A percentile compares a stretch with the other conserved stretches of the same genome.
Conservation (phyloP, 92 coral and sea anemone genomes). For the Zoanthus sociatus region DNA sequence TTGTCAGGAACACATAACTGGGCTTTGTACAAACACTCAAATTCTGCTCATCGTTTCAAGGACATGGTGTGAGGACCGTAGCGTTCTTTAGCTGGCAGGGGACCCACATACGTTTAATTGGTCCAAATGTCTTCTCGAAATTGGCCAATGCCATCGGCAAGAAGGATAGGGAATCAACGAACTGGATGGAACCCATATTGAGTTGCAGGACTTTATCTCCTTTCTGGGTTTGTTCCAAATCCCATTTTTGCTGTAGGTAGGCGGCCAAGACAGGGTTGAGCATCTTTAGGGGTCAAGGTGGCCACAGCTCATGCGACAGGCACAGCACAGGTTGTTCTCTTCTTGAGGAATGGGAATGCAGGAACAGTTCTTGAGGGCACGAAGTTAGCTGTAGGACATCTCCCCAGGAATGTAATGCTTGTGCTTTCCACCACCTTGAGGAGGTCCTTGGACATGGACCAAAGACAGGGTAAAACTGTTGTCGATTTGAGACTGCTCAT, state of each 20-base stretch:
- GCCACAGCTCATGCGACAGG: too few relatives aligned
- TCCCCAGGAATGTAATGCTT: too few relatives aligned
- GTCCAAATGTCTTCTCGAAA: conserved; percentile 44
- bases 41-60: not conserved
- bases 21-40: not conserved
- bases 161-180: not conserved
- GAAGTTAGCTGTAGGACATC: too few relatives aligned
- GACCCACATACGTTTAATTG: conserved; percentile 38
- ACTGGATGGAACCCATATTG: conserved; percentile 25
- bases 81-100: not conserved
- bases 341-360: too few relatives aligned
- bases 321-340: too few relatives aligned
- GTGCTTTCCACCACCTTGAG: not conserved
- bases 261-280: conserved; percentile 16
- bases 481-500: not conserved
- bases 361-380: too few relatives aligned
- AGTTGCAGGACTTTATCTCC: conserved; percentile 37
- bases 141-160: conserved; percentile 9
- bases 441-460: not conserved
- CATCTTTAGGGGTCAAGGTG: too few relatives aligned
- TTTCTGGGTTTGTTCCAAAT: conserved; percentile 32
- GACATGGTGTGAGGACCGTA: conserved; percentile 37
- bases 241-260: conserved; percentile 11
- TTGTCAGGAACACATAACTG: too few relatives aligned
- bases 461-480: not conserved